These are phyloP conservation scores for Patiria miniata DNA, from an alignment of 35 echinoderm and acorn worm species.

Conservation along the genomic window DNA sequence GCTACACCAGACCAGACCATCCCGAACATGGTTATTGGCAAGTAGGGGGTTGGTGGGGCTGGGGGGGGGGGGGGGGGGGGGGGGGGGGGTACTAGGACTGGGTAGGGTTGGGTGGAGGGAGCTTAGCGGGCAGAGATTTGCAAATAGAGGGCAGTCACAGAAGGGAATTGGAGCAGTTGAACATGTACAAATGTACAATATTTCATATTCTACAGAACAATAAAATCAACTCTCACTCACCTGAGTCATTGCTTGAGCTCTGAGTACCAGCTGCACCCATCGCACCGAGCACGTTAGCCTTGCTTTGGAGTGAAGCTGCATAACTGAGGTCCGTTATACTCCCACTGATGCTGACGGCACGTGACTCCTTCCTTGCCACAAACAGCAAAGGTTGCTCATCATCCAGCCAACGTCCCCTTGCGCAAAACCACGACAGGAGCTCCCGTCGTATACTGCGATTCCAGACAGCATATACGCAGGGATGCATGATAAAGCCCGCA, in stretches of 20 bases:
- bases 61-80: too few relatives aligned
- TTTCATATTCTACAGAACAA: too few relatives aligned
- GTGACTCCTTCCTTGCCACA: slow-evolving; percentile 44
- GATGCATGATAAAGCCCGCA: slow-evolving; percentile 58
- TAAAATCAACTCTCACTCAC: slow-evolving; percentile 21
- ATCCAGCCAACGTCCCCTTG: slow-evolving; percentile 51
- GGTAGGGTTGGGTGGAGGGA: too few relatives aligned
- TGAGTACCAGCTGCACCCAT: slow-evolving; percentile 25
- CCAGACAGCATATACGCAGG: slow-evolving; percentile 86
- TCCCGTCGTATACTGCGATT: slow-evolving; percentile 75
- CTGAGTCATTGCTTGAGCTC: slow-evolving; percentile 65
- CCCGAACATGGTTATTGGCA: too few relatives aligned
- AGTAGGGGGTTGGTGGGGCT: too few relatives aligned
- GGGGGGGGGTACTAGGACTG: too few relatives aligned
- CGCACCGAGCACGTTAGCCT: not conserved
- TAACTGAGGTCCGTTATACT: slow-evolving; percentile 69
- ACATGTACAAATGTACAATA: too few relatives aligned
- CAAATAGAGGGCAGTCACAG: too few relatives aligned
- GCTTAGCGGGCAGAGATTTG: too few relatives aligned
- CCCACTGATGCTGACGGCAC: slow-evolving; percentile 76
- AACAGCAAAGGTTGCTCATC: slow-evolving; percentile 47
- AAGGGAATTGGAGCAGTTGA: too few relatives aligned
- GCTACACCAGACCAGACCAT: too few relatives aligned
- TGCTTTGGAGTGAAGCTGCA: slow-evolving; percentile 34
- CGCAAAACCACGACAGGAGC: slow-evolving; percentile 61